Evolutionary conservation across 2,113 vertebrate genomes (phyloP).

Genomic region (Myanophis thanlyinensis): DNA sequence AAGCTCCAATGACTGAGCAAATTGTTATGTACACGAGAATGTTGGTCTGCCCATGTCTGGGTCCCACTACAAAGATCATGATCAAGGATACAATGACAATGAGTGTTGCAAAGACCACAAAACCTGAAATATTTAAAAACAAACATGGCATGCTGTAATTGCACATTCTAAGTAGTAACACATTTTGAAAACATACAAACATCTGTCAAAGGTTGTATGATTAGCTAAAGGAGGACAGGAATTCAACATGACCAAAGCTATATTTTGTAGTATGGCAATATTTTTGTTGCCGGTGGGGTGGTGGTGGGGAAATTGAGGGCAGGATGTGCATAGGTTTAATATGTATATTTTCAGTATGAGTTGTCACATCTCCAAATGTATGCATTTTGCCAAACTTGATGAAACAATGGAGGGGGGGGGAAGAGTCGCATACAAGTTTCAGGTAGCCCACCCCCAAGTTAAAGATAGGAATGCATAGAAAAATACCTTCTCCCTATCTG

Average conservation of each 20-base stretch:
- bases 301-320: background rate
- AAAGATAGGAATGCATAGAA: background rate
- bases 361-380: background rate
- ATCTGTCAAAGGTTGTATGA: background rate
- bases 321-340: background rate
- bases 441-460: background rate
- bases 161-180: background rate
- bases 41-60: constrained; percentile 93
- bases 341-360: background rate
- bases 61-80: constrained; percentile 90
- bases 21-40: constrained; percentile 98
- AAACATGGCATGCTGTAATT: background rate
- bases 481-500: background rate
- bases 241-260: background rate
- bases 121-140: constrained; percentile 73
- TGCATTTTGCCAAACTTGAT: background rate
- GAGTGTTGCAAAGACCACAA: constrained; percentile 86
- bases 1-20: constrained; percentile 94
- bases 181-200: background rate
- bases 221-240: background rate
- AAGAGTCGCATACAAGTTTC: background rate
- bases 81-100: constrained; percentile 91
- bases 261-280: background rate
- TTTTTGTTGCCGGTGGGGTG: background rate
- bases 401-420: background rate